Conservation (phyloP, 2,888 invertebrate genomes). For the Lithophane socia region DNA sequence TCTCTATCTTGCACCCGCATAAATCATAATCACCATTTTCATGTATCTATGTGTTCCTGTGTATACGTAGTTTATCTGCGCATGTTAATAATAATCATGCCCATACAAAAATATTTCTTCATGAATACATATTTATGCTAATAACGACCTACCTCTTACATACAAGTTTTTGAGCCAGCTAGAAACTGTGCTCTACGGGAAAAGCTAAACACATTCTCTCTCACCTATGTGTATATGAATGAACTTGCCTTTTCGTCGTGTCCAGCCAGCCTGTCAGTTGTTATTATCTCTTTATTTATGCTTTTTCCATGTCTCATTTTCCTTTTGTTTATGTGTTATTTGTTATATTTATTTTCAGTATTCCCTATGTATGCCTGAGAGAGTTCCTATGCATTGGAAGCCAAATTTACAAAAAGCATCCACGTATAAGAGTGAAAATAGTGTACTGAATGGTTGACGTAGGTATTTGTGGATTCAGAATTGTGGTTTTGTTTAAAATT, state of each 20-base stretch:
- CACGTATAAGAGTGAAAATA: slow-evolving; percentile 91
- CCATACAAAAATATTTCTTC: slow-evolving; percentile 57
- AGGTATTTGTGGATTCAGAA: slow-evolving; percentile 81
- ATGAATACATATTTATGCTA: slow-evolving; percentile 62
- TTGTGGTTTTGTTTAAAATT: slow-evolving; percentile 73
- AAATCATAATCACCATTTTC: slow-evolving; percentile 74
- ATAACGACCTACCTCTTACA: slow-evolving; percentile 31
- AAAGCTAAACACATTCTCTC: slow-evolving; percentile 28
- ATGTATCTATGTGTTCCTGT: slow-evolving; percentile 82
- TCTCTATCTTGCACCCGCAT: slow-evolving; percentile 84
- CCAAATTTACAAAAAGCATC: slow-evolving; percentile 90
- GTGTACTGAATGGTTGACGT: slow-evolving; percentile 90
- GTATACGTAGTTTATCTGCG: slow-evolving; percentile 82
- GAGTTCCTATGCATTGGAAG: slow-evolving; percentile 90
- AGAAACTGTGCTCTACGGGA: slow-evolving; percentile 28
- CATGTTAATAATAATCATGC: slow-evolving; percentile 84
- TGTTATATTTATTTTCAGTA: slow-evolving; percentile 86
- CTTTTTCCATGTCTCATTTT: slow-evolving; percentile 66
- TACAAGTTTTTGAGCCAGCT: slow-evolving; percentile 43
- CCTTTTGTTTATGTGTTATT: slow-evolving; percentile 75
- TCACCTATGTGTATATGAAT: background rate
- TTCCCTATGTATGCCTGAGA: slow-evolving; percentile 90
- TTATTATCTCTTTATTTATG: slow-evolving; percentile 29
- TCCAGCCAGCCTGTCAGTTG: slow-evolving; percentile 16
- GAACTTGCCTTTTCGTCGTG: slow-evolving; percentile 3